Conservation (phyloP, 2,797 vertebrate species). For the Neomorphus geoffroyi region DNA sequence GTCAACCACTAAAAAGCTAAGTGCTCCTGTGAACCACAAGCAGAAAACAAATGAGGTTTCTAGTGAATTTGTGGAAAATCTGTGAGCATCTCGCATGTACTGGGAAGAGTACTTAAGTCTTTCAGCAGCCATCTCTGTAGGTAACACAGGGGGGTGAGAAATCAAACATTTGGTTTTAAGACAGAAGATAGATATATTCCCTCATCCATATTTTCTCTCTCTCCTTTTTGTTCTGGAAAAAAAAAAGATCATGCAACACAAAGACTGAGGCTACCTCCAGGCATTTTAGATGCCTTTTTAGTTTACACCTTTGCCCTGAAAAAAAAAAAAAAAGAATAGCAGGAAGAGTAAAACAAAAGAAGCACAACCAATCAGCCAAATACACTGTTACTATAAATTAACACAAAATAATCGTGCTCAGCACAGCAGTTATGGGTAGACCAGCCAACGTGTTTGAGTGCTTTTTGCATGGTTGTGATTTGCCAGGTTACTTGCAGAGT, state of each 20-base stretch:
- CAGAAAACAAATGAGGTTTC: conserved; percentile 69
- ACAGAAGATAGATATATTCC: neutral
- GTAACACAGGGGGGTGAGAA: neutral
- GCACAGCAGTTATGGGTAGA: neutral
- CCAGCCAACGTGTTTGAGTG: neutral
- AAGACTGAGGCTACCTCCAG: neutral
- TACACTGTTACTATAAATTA: neutral
- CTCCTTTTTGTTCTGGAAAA: neutral
- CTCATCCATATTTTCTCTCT: neutral
- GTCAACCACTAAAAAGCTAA: conserved; percentile 71
- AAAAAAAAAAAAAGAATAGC: neutral
- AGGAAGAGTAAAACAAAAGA: neutral
- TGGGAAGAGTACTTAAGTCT: conserved; percentile 21
- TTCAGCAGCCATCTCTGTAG: conserved; percentile 1
- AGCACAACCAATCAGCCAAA: neutral
- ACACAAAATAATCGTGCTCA: neutral
- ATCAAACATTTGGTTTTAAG: neutral
- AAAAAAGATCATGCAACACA: neutral
- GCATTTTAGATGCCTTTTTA: neutral
- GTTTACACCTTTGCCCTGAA: neutral
- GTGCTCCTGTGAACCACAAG: conserved; percentile 66
- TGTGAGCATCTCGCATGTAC: conserved; percentile 28
- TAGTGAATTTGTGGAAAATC: conserved; percentile 49
- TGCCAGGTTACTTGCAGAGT: neutral
- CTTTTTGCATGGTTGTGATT: neutral